Base-by-base conservation (phyloP, 1,140 invertebrate species). In the Drosophila nikananu region DNA sequence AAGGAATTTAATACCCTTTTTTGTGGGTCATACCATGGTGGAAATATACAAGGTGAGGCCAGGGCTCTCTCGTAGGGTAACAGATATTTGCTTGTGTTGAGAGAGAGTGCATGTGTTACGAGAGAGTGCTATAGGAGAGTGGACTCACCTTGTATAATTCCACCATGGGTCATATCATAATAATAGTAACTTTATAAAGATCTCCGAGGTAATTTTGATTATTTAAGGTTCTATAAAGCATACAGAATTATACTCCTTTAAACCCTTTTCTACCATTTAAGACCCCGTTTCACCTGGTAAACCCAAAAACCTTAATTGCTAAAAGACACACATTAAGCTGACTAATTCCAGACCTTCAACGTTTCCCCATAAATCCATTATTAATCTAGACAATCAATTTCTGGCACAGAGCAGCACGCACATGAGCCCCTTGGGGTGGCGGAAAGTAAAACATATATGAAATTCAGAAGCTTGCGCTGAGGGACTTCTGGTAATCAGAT, bases 401-500 rank as follows among this genome's bases (percentile, higher is more conserved):
- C 32, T 37, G 39, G 39, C n/a, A 48, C 13, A 30, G 15, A n/a
- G 15, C 48, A 71, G n/a, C 67, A 71, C 67, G 63, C 63, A 52
- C 46, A 37, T 46, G 30, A 39, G 21, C 21, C 60, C 48, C 23
- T 19, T 41, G 23, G 27, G 37, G 21, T 1, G 9, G 30, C 13
- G 48, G 15, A 48, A 61, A 61, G 15, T 19, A n/a, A 27, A 10
- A 30, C 17, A 21, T 49, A 13, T 52, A 49, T 42, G 27, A 51
- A 37, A 30, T 42, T 35, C 1, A 23, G 27, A 25, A 32, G 51
- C 54, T 39, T 6, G 8, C 6, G 9, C n/a, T 5, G n/a, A 19
- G 35, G 46, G 19, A 72, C 27, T 72, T n/a, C n/a, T 52, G 27
- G 23, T 61, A 51, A 74, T 51, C 67, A 72, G 46, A 59, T 73